These are phyloP conservation scores for Ptychadena robeensis DNA, from an alignment of 2,797 vertebrate genomes.

Conservation along the genomic window DNA sequence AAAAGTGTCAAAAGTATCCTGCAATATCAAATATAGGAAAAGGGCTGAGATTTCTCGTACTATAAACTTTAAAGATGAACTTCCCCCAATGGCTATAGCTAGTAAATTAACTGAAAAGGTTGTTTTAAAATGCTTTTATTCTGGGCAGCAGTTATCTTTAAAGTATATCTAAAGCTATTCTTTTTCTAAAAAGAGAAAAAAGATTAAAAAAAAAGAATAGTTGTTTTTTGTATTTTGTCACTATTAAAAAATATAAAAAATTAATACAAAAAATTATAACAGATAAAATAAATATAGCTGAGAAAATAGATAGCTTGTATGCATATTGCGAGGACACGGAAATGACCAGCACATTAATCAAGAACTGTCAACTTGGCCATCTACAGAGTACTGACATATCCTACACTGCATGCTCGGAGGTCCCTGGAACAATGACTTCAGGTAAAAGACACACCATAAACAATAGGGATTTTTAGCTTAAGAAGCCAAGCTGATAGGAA, in stretches of 20 bases:
- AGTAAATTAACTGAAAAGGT: no score
- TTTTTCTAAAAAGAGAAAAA: background rate
- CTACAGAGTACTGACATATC: conserved; percentile 1
- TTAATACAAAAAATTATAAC: no score
- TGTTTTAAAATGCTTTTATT: no score
- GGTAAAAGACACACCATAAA: conserved; percentile 1
- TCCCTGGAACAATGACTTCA: conserved; percentile 21
- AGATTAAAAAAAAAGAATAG: background rate
- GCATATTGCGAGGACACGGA: background rate
- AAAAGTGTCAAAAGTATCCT: no score
- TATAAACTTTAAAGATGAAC: no score
- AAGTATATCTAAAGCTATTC: no score
- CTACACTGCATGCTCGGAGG: background rate
- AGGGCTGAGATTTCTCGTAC: no score
- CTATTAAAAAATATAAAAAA: no score
- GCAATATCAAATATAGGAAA: no score
- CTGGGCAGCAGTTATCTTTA: no score
- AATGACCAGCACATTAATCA: conserved; percentile 27
- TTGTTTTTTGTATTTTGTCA: no score
- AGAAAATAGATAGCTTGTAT: background rate
- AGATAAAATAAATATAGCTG: background rate
- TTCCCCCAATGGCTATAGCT: no score
- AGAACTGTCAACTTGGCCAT: conserved; percentile 12
- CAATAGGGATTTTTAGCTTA: conserved; percentile 22
- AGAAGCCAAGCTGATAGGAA: conserved; percentile 9